phyloP scores from a whole-genome alignment of 2,797 vertebrate species.

The Acrossocheilus wenchowensis region DNA sequence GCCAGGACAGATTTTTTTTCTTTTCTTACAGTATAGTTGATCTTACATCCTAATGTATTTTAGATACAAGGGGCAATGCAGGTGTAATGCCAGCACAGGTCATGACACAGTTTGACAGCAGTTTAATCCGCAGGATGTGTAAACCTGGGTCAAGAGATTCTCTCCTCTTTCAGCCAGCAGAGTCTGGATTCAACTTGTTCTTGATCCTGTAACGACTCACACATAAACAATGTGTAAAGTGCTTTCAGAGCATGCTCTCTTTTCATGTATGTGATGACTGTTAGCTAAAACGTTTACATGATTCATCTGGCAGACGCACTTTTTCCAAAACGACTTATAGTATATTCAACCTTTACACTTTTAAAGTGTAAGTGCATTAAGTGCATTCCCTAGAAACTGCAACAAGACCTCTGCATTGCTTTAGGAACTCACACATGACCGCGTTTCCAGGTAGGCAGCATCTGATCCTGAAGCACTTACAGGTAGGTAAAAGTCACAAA shows the following conservation, averaged over 20 bases:
- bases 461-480: not conserved
- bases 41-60: not conserved
- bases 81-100: not conserved
- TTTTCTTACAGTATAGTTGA: not conserved
- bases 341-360: not conserved
- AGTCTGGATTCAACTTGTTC: conserved; percentile 19
- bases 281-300: not conserved
- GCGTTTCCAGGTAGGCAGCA: not conserved
- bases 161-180: conserved; percentile 1
- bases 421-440: not conserved
- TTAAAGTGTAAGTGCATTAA: too few species aligned
- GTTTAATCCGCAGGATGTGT: conserved; percentile 4
- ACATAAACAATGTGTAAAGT: conserved; percentile 1
- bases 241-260: not conserved
- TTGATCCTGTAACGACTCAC: conserved; percentile 8
- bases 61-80: not conserved
- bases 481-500: not conserved
- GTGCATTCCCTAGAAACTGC: not conserved
- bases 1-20: not conserved
- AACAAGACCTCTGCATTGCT: not conserved
- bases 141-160: not conserved
- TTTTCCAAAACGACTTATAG: not conserved
- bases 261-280: not conserved
- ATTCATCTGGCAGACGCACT: not conserved
- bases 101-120: not conserved